Evolutionary conservation across 2,888 invertebrate genomes (phyloP).

Genomic region (Penaeus monodon): DNA sequence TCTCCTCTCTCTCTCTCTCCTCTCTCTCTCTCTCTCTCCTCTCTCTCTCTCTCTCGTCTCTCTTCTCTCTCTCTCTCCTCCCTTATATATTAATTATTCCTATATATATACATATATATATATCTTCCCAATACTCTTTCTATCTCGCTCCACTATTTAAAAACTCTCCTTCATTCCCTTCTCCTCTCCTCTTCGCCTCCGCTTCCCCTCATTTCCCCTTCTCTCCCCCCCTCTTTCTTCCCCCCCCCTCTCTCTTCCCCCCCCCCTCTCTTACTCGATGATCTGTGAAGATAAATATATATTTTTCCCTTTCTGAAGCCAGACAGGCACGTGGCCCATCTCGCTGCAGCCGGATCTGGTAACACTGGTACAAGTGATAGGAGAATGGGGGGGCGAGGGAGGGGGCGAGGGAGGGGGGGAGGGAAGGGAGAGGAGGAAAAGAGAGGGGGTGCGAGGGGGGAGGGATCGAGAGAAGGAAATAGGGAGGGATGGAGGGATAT

Average conservation of each 20-base stretch:
- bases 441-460: no score
- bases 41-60: neutral
- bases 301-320: neutral
- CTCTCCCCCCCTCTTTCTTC: neutral
- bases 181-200: neutral
- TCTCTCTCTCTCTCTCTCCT: no score
- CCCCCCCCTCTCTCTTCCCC: neutral
- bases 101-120: no score
- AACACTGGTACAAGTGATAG: neutral
- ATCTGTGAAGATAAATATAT: slow-evolving; percentile 26
- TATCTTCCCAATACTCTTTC: no score
- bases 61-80: neutral
- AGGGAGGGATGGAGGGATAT: no score
- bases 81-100: neutral
- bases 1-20: no score
- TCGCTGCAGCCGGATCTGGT: slow-evolving; percentile 13
- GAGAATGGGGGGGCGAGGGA: neutral
- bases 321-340: neutral
- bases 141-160: neutral
- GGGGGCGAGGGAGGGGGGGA: no score
- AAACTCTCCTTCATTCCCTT: neutral
- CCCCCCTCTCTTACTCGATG: neutral
- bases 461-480: no score
- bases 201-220: neutral
- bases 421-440: no score